A percentile compares a stretch with the other conserved stretches of the same genome.
Evolutionary conservation across 1,140 invertebrate species (phyloP).

Genomic region (Rhopalosiphum maidis): DNA sequence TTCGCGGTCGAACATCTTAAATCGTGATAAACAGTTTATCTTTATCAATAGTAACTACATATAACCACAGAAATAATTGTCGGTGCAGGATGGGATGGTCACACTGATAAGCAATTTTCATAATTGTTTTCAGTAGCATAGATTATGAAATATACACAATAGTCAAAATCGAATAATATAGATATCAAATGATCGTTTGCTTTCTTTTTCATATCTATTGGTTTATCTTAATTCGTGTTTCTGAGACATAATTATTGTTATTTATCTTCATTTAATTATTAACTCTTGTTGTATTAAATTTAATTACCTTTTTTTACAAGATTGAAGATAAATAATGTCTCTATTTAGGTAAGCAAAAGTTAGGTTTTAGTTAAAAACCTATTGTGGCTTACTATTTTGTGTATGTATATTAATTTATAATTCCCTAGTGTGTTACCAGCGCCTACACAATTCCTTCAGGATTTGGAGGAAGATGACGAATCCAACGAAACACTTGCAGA

Average conservation of each 20-base stretch:
- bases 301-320: neutral
- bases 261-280: neutral
- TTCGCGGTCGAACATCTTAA: too few relatives aligned
- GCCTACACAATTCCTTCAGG: conserved; percentile 26
- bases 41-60: too few relatives aligned
- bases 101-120: too few relatives aligned
- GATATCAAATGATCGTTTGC: too few relatives aligned
- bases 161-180: too few relatives aligned
- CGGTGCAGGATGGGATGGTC: too few relatives aligned
- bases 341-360: conserved; percentile 13
- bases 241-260: neutral
- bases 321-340: conserved; percentile 3
- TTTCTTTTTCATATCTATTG: too few relatives aligned
- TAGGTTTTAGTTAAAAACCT: neutral
- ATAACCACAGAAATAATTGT: too few relatives aligned
- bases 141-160: too few relatives aligned
- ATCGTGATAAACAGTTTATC: too few relatives aligned
- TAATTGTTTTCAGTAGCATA: too few relatives aligned
- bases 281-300: neutral
- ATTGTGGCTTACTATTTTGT: neutral
- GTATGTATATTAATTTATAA: neutral
- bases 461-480: conserved; percentile 43
- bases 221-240: too few relatives aligned
- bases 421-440: conserved; percentile 31
- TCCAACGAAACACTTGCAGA: conserved; percentile 14